phyloP scores from a whole-genome alignment of 2,113 vertebrate species.

The Paratilapia polleni region DNA sequence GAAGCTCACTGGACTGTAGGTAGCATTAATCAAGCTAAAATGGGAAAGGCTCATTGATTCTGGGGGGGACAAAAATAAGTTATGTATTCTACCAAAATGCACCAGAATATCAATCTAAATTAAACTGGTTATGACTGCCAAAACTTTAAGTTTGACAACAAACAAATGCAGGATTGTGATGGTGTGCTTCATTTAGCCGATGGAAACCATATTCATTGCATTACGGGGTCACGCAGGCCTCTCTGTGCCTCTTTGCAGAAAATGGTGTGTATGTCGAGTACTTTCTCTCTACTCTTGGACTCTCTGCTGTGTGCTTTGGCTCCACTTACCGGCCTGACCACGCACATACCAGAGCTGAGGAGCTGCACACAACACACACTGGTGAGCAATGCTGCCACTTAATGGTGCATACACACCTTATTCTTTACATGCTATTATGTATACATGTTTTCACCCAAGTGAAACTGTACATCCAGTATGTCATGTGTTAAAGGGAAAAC shows the following conservation, averaged over 20 bases:
- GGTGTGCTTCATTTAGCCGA: too few relatives aligned
- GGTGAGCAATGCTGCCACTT: slow-evolving; percentile 82
- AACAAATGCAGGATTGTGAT: too few relatives aligned
- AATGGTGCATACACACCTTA: background rate
- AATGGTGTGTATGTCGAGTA: slow-evolving; percentile 89
- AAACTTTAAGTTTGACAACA: background rate
- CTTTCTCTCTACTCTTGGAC: slow-evolving; percentile 92
- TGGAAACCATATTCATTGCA: background rate
- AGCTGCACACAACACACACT: slow-evolving; percentile 88
- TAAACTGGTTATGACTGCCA: background rate
- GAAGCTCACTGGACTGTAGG: background rate
- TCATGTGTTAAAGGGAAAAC: background rate
- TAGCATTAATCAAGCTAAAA: background rate
- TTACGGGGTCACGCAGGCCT: background rate
- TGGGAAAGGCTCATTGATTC: too few relatives aligned
- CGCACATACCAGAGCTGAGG: slow-evolving; percentile 90
- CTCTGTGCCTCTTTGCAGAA: slow-evolving; percentile 80
- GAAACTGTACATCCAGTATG: background rate
- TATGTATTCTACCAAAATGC: background rate
- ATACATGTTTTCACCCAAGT: background rate
- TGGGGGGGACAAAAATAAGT: too few relatives aligned
- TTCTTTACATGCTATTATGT: background rate
- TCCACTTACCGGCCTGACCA: slow-evolving; percentile 88
- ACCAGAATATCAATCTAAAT: background rate
- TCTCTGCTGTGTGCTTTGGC: slow-evolving; percentile 94